A percentile compares a stretch with the other conserved stretches of the same genome.
Evolutionary conservation across 2,797 vertebrate genomes (phyloP).

Genomic region (Carcharodon carcharias): DNA sequence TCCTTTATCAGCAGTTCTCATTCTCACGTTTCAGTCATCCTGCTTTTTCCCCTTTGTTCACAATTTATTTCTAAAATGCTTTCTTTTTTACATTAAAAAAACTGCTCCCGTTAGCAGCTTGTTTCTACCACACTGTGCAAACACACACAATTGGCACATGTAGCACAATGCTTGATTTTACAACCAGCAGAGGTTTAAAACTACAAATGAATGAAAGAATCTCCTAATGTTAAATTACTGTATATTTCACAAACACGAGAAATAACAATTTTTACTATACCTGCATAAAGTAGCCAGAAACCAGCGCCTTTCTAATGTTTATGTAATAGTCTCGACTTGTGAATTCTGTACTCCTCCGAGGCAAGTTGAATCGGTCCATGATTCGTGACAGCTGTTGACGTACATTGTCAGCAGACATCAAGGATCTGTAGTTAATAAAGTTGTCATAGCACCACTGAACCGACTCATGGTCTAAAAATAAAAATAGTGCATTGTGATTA

Average conservation of each 20-base stretch:
- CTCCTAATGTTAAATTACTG: not conserved
- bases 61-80: not conserved
- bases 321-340: constrained; percentile 91
- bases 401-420: constrained; percentile 99
- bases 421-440: constrained; percentile 98
- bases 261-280: constrained; percentile 51
- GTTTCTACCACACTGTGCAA: not conserved
- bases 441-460: constrained; percentile 99
- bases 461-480: constrained; percentile 85
- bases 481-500: constrained; percentile 26
- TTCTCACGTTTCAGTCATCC: not conserved
- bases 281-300: constrained; percentile 97
- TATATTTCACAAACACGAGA: not conserved
- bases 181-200: not conserved
- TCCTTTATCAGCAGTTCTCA: not conserved
- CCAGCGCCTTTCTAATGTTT: constrained; percentile 90
- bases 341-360: constrained; percentile 88
- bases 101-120: not conserved
- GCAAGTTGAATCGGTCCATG: constrained; percentile 97
- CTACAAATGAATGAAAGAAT: not conserved
- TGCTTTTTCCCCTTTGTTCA: not conserved
- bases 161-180: not conserved
- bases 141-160: not conserved
- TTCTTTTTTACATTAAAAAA: not conserved
- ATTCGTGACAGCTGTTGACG: constrained; percentile 94